Evolutionary conservation across 2,113 vertebrate species (phyloP), one percentile per base, ranked within the genome.

Genomic region (Archocentrus centrarchus): DNA sequence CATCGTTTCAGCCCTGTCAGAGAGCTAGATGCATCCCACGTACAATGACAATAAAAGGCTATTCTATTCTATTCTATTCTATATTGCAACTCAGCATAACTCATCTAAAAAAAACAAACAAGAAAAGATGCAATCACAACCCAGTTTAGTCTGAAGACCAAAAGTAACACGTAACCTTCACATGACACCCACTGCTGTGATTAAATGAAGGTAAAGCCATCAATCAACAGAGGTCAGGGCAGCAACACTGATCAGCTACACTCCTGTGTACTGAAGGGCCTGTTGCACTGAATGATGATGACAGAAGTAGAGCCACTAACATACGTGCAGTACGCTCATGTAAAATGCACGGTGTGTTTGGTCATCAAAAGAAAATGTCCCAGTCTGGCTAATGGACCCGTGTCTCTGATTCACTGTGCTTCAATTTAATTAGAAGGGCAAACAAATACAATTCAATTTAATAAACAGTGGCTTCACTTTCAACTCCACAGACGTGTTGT

Each of bases 381-480:
- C 15, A 22, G 5, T 68, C 58, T 87, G 30, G 50, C 59, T 64
- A 39, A 57, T 27, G 44, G 64, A 55, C 41, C 53, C 7, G 41
- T 77, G 57, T 55, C 18, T 82, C 30, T 27, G 75, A 81, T 85
- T 85, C 30, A 64, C 13, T 80, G 20, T 18, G 10, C 59, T 66
- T n/a, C n/a, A 41, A 60, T 83, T 83, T 57, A 80, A 76, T 57
- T 60, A 22, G 32, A 64, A 24, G 61, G 47, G 59, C 77, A 87
- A 64, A 82, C 59, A 73, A 83, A 66, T 50, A 4, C 13, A 78
- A 85, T 37, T 57, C 37, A 66, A n/a, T 83, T 80, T 64, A 55
- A 39, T 39, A 75, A 24, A 66, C 1, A 2, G 61, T 20, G 15
- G 2, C 41, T 22, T 75, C 50, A 30, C 44, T 79, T 79, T 75